Conservation (phyloP, 2,797 vertebrate genomes). For the Ctenochaetus hawaiiensis region DNA sequence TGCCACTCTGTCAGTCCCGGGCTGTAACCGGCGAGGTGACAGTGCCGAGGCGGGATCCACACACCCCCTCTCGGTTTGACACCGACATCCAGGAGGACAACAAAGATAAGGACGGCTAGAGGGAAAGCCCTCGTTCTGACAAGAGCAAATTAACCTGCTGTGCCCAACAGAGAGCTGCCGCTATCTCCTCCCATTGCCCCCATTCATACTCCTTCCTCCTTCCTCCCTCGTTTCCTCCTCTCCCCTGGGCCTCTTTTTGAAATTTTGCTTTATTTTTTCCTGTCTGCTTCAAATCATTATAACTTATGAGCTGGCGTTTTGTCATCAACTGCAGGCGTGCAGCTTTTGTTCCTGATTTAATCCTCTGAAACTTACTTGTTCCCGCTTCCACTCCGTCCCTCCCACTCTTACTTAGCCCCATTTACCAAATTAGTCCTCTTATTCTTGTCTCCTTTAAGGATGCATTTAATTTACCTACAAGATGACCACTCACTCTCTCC, state of each 20-base stretch:
- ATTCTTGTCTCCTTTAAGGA: slow-evolving; percentile 28
- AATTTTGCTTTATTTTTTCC: not conserved
- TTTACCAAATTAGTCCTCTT: slow-evolving; percentile 45
- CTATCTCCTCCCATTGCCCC: slow-evolving; percentile 60
- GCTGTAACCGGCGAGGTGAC: slow-evolving; percentile 67
- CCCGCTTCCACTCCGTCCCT: not conserved
- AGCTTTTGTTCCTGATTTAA: slow-evolving; percentile 24
- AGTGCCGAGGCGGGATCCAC: slow-evolving; percentile 64
- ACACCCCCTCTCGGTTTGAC: slow-evolving; percentile 68
- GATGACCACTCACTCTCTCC: slow-evolving; percentile 27
- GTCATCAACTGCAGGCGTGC: slow-evolving; percentile 17
- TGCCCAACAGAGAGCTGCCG: slow-evolving; percentile 63
- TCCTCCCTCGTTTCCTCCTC: slow-evolving; percentile 29
- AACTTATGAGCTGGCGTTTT: slow-evolving; percentile 6
- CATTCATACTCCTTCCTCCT: slow-evolving; percentile 42
- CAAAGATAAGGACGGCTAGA: slow-evolving; percentile 79
- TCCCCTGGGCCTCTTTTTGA: slow-evolving; percentile 30
- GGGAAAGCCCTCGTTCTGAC: slow-evolving; percentile 79
- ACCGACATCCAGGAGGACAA: slow-evolving; percentile 81
- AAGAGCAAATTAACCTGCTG: slow-evolving; percentile 84
- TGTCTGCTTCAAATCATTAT: slow-evolving; percentile 25
- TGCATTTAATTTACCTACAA: slow-evolving; percentile 23
- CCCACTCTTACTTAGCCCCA: slow-evolving; percentile 22
- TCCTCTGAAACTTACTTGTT: slow-evolving; percentile 27
- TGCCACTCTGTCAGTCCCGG: slow-evolving; percentile 72